These are phyloP conservation scores for Geococcyx californianus DNA, from an alignment of 2,113 vertebrate genomes.

Conservation along the genomic window DNA sequence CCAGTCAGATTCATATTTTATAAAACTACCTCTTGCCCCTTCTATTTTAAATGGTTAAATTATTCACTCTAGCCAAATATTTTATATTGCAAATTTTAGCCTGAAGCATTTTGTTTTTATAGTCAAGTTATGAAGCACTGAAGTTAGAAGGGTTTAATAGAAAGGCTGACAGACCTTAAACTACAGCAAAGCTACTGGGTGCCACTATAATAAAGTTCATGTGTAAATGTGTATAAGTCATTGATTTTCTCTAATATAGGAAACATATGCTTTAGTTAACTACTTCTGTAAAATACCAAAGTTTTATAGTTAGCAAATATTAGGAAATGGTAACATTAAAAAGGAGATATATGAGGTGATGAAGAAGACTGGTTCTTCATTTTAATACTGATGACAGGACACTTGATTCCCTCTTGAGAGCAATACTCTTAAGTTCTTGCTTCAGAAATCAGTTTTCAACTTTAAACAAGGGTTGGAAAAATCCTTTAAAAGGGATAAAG, in stretches of 20 bases:
- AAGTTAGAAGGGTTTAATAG: constrained; percentile 45
- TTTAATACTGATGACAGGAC: constrained; percentile 67
- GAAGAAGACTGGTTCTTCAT: constrained; percentile 63
- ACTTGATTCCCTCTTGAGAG: constrained; percentile 58
- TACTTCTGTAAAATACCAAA: constrained; percentile 63
- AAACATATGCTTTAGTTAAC: constrained; percentile 67
- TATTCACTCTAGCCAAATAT: background rate
- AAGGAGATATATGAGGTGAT: constrained; percentile 59
- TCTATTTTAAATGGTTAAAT: constrained; percentile 1
- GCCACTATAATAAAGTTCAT: constrained; percentile 58
- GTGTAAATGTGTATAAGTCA: constrained; percentile 68
- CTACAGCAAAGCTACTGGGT: constrained; percentile 41
- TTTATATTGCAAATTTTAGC: constrained; percentile 26
- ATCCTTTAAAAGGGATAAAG: constrained; percentile 33
- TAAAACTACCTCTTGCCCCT: background rate
- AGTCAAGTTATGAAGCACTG: constrained; percentile 21
- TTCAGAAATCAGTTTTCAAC: constrained; percentile 46
- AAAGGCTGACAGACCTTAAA: constrained; percentile 59
- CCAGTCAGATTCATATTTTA: background rate
- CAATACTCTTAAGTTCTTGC: constrained; percentile 26
- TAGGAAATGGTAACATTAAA: constrained; percentile 57
- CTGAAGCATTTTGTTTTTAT: constrained; percentile 27
- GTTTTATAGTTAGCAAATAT: constrained; percentile 60
- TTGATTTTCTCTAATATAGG: constrained; percentile 61
- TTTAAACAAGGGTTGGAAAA: constrained; percentile 34